phyloP scores from a whole-genome alignment of 2,797 vertebrate species.

The Bufotes viridis region DNA sequence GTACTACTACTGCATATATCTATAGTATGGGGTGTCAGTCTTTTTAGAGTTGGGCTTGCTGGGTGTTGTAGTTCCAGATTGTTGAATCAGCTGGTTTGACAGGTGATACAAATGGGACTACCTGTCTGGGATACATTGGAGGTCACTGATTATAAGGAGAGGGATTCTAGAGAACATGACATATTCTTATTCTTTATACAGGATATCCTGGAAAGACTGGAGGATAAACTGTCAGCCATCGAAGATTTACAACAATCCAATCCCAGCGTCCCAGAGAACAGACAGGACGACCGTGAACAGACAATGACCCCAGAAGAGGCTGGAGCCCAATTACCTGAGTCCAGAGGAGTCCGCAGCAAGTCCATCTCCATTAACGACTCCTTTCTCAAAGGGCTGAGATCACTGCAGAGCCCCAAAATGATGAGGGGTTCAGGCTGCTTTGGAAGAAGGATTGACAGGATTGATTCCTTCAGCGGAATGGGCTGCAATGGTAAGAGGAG shows the following conservation, averaged over 20 bases:
- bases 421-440: conserved; percentile 79
- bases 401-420: conserved; percentile 64
- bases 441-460: conserved; percentile 84
- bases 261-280: conserved; percentile 51
- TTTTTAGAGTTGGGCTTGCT: not conserved
- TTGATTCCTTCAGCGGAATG: conserved; percentile 83
- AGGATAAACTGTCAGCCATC: conserved; percentile 63
- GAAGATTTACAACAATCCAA: conserved; percentile 64
- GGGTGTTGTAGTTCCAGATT: not conserved
- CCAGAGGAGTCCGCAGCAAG: not conserved
- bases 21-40: not conserved
- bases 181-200: conserved; percentile 32
- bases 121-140: too few relatives aligned
- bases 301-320: not conserved
- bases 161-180: not conserved
- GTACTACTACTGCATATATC: not conserved
- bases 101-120: not conserved
- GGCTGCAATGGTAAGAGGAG: conserved; percentile 69
- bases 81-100: not conserved
- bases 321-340: conserved; percentile 47
- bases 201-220: conserved; percentile 67
- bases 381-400: conserved; percentile 64
- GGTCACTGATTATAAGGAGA: not conserved
- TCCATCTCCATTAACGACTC: conserved; percentile 47
- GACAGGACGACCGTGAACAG: not conserved